Conservation (phyloP, 2,797 vertebrate genomes). For the Euthynnus affinis region DNA sequence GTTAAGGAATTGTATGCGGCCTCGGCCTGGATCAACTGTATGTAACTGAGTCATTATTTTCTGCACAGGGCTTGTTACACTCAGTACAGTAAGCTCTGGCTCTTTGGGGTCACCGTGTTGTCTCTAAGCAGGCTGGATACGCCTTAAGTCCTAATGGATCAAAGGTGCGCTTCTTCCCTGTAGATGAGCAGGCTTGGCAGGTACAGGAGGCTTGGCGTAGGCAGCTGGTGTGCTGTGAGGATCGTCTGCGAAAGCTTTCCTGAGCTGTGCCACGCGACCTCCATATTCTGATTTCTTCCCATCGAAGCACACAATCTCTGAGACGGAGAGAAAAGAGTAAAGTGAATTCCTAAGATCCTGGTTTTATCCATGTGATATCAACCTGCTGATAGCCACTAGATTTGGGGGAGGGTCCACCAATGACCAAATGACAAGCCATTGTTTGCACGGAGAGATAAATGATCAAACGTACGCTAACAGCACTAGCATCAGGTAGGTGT, state of each 20-base stretch:
- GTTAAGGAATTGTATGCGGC: constrained; percentile 1
- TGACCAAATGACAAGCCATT: neutral
- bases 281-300: constrained; percentile 38
- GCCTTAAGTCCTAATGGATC: constrained; percentile 34
- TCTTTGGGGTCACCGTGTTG: constrained; percentile 29
- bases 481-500: neutral
- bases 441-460: neutral
- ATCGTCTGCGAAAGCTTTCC: constrained; percentile 69
- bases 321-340: neutral
- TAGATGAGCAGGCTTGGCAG: constrained; percentile 82
- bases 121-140: constrained; percentile 22
- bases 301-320: constrained; percentile 50
- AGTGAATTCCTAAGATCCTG: neutral
- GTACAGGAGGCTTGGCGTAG: constrained; percentile 77
- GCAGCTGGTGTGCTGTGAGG: constrained; percentile 29
- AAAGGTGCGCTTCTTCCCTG: constrained; percentile 45
- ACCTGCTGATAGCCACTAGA: neutral
- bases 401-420: neutral
- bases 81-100: constrained; percentile 17
- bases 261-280: constrained; percentile 80
- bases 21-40: constrained; percentile 16
- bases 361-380: too few species aligned
- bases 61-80: constrained; percentile 6
- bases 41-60: constrained; percentile 7
- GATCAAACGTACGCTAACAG: too few species aligned